These are phyloP conservation scores for Caenorhabditis tropicalis DNA, from an alignment of 1,140 invertebrate genomes.

Conservation along the genomic window DNA sequence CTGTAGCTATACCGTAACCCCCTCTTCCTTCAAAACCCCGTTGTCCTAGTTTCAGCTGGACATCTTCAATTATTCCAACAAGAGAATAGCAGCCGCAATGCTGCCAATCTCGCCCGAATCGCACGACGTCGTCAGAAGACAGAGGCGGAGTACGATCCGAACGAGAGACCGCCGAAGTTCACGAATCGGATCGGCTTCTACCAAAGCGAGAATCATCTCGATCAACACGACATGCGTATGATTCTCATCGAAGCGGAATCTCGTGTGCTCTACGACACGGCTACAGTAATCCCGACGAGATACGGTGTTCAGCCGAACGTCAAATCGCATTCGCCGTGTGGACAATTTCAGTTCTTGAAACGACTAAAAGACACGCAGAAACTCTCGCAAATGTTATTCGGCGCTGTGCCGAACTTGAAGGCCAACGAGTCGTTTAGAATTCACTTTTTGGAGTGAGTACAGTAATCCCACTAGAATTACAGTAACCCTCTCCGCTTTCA, in stretches of 20 bases:
- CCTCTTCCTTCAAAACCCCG: too few species aligned
- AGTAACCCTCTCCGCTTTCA: background rate
- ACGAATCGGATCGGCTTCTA: too few species aligned
- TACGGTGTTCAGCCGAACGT: background rate
- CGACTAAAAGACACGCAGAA: background rate
- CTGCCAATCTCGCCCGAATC: background rate
- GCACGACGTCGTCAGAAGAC: background rate
- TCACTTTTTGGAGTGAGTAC: slow-evolving; percentile 24
- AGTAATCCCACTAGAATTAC: background rate
- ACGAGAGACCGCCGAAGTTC: background rate
- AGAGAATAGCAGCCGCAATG: background rate
- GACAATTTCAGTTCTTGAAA: slow-evolving; percentile 17
- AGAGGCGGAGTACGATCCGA: background rate
- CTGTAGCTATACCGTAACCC: too few species aligned
- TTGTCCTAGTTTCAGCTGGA: background rate
- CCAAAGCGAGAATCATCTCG: too few species aligned
- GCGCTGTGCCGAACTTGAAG: background rate
- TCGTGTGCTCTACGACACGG: slow-evolving; percentile 17
- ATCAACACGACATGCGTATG: background rate
- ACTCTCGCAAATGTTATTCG: slow-evolving; percentile 26
- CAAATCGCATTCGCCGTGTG: background rate
- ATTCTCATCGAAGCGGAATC: slow-evolving; percentile 40
- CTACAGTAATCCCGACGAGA: slow-evolving; percentile 3
- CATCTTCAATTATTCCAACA: slow-evolving; percentile 1
- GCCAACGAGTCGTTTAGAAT: background rate